These are phyloP conservation scores for Xiphophorus maculatus DNA, from an alignment of 2,113 vertebrate species.

Conservation along the genomic window DNA sequence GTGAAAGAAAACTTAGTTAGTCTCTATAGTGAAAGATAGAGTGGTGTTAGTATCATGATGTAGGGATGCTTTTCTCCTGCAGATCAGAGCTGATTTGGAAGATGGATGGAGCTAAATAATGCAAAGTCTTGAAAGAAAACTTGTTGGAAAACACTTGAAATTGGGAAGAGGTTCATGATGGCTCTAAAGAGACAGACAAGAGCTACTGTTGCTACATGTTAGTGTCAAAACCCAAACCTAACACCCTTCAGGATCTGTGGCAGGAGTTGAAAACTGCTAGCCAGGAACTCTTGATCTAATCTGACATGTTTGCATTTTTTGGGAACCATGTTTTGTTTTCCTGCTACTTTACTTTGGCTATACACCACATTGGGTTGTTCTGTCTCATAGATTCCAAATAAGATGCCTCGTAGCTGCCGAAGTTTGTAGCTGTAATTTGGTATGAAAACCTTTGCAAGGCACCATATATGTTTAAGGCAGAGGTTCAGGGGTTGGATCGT, in stretches of 20 bases:
- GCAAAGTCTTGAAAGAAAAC: background rate
- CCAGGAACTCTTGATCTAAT: background rate
- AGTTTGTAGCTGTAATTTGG: background rate
- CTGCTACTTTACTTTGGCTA: background rate
- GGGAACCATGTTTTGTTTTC: background rate
- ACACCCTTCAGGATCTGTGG: too few species aligned
- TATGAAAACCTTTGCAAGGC: background rate
- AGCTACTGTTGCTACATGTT: too few species aligned
- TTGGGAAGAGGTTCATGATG: background rate
- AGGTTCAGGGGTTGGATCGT: conserved; percentile 49
- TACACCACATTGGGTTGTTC: background rate
- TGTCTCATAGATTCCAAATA: background rate
- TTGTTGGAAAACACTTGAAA: background rate
- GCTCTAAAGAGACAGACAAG: background rate
- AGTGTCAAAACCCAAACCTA: background rate
- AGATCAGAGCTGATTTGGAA: background rate
- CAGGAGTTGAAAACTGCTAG: background rate
- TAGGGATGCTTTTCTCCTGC: background rate
- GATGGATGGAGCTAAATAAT: background rate
- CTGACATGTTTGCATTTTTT: background rate
- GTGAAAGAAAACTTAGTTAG: too few species aligned
- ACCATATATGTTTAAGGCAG: conserved; percentile 50
- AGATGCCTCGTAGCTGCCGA: background rate
- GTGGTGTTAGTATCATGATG: background rate
- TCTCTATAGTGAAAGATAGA: background rate